phyloP scores from a whole-genome alignment of 1,140 invertebrate genomes.

The Aphidius gifuensis region DNA sequence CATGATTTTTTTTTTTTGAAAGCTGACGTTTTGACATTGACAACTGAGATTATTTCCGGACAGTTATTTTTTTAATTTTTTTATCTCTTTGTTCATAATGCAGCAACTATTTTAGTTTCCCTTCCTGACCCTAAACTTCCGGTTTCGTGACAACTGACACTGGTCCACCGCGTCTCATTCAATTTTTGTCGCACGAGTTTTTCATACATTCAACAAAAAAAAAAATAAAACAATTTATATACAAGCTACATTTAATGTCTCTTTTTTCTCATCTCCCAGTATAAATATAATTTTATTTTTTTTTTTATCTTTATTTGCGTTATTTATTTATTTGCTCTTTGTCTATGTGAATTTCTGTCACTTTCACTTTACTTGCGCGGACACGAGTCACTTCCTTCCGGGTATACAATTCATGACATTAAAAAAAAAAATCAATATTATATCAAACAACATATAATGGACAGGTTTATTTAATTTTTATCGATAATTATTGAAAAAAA shows the following conservation, averaged over 20 bases:
- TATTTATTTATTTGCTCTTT: conserved; percentile 6
- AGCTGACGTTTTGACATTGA: neutral
- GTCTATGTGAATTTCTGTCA: conserved; percentile 28
- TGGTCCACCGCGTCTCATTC: conserved; percentile 32
- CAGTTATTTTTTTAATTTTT: conserved; percentile 8
- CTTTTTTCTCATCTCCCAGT: neutral
- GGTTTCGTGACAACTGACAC: conserved; percentile 35
- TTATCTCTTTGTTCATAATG: neutral
- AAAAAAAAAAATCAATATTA: neutral
- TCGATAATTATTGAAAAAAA: too few species aligned
- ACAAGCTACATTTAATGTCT: neutral
- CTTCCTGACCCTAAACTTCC: conserved; percentile 25
- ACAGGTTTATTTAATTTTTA: neutral
- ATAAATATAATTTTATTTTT: neutral
- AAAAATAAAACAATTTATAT: neutral
- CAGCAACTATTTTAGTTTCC: conserved; percentile 18
- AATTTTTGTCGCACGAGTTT: neutral
- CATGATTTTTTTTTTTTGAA: too few species aligned
- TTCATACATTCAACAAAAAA: neutral
- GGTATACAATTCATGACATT: conserved; percentile 1
- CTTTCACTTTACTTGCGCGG: conserved; percentile 34
- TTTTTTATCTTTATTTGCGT: conserved; percentile 5
- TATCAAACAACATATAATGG: conserved; percentile 7
- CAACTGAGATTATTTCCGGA: conserved; percentile 12
- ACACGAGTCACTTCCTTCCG: conserved; percentile 30